Conservation (phyloP, 2,797 vertebrate genomes). For the Melanotaenia boesemani region DNA sequence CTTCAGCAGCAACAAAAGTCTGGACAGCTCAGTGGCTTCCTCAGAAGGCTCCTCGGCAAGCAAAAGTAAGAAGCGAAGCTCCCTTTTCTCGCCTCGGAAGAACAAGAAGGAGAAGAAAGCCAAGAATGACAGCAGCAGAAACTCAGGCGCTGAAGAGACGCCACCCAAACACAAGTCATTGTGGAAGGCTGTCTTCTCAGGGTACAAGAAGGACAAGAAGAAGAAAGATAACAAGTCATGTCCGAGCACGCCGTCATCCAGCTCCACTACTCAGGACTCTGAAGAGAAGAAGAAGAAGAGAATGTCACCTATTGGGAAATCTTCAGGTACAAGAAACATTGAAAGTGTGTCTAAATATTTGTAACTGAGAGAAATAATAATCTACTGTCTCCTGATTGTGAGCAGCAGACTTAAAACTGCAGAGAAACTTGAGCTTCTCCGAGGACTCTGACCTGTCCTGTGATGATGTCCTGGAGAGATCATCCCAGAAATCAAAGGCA, state of each 20-base stretch:
- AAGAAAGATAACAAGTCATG: conserved; percentile 93
- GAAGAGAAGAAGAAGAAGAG: conserved; percentile 89
- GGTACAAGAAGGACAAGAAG: conserved; percentile 98
- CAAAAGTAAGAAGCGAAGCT: conserved; percentile 94
- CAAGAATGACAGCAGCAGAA: conserved; percentile 87
- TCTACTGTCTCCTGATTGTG: not conserved
- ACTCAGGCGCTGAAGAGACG: conserved; percentile 85
- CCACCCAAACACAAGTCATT: conserved; percentile 92
- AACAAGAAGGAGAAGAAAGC: conserved; percentile 97
- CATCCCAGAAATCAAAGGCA: conserved; percentile 94
- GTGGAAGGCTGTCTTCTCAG: conserved; percentile 97
- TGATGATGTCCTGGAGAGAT: conserved; percentile 92
- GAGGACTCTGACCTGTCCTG: conserved; percentile 98
- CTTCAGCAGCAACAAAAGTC: conserved; percentile 85
- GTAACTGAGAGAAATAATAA: not conserved
- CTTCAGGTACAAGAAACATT: conserved; percentile 82
- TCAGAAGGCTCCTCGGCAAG: conserved; percentile 89
- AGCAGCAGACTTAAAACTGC: conserved; percentile 87
- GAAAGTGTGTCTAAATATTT: not conserved
- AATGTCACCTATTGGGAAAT: conserved; percentile 77
- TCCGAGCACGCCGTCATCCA: conserved; percentile 93
- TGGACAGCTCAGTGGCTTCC: conserved; percentile 91
- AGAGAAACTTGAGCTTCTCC: conserved; percentile 93
- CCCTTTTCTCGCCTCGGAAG: conserved; percentile 96
- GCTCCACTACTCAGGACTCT: conserved; percentile 89